These are phyloP conservation scores for Sebastes vulpes DNA, from an alignment of 2,797 vertebrate species.

Conservation along the genomic window DNA sequence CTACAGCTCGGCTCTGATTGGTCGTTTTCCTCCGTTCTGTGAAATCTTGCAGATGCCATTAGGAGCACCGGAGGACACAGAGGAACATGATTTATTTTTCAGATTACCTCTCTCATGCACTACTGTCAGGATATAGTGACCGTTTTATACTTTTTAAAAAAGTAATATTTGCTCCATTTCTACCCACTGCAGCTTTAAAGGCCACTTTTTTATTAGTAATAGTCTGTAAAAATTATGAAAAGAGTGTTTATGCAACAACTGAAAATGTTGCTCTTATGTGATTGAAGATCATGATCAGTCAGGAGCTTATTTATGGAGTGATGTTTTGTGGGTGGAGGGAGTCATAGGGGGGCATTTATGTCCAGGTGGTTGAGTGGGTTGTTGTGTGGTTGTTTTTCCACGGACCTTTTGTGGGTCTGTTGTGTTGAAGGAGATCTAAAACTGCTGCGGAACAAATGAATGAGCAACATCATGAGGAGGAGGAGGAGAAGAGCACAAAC, in stretches of 20 bases:
- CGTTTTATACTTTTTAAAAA: no score
- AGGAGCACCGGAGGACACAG: no score
- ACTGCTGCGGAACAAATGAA: conserved; percentile 43
- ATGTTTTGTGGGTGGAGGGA: conserved; percentile 25
- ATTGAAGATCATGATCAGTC: conserved; percentile 8
- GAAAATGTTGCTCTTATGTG: conserved; percentile 7
- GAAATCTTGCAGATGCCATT: no score
- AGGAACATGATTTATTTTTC: no score
- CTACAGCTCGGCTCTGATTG: no score
- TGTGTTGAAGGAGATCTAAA: conserved; percentile 24
- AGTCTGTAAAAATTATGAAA: background rate
- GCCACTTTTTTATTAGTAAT: background rate
- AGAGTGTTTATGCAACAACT: background rate
- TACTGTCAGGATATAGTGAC: no score
- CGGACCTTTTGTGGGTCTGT: background rate
- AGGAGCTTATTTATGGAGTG: conserved; percentile 4
- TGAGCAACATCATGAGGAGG: conserved; percentile 12
- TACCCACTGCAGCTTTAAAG: background rate
- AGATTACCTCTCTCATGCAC: no score
- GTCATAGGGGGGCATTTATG: conserved; percentile 14
- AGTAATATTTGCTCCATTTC: no score
- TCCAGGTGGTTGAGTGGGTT: conserved; percentile 47
- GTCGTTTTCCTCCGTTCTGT: no score
- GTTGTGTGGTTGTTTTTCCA: conserved; percentile 2
- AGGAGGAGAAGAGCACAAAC: background rate